phyloP scores from a whole-genome alignment of 2,113 vertebrate species.

The Poecilia latipinna region DNA sequence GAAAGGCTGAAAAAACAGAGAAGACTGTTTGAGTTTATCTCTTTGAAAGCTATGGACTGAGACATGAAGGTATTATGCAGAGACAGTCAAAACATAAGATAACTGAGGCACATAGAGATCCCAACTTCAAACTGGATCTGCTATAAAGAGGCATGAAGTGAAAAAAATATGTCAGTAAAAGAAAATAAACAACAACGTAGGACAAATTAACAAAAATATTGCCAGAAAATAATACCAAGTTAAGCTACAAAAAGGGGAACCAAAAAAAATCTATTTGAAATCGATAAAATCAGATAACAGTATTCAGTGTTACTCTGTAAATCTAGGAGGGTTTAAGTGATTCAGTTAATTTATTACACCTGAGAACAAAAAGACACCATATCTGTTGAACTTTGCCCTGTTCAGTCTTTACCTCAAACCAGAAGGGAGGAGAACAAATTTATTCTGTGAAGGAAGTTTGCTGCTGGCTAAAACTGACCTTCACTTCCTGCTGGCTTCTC shows the following conservation, averaged over 20 bases:
- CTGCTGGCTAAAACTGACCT: not conserved
- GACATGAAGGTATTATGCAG: not conserved
- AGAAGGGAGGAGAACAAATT: not conserved
- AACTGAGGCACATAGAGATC: not conserved
- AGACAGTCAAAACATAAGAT: not conserved
- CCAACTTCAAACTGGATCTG: not conserved
- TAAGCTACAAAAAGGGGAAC: not conserved
- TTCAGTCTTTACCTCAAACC: not conserved
- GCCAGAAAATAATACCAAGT: not conserved
- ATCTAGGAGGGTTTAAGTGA: no score
- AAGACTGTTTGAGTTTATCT: not conserved
- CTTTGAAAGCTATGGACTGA: not conserved
- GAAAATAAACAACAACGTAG: not conserved
- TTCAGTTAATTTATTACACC: no score
- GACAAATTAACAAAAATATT: not conserved
- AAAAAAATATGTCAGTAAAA: not conserved
- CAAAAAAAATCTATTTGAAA: not conserved
- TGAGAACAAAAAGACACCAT: no score
- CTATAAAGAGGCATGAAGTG: not conserved
- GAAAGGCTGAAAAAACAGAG: not conserved
- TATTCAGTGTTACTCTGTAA: no score
- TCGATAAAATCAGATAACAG: not conserved
- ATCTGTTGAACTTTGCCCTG: no score
- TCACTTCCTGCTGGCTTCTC: not conserved
- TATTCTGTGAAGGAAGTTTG: not conserved